A percentile compares a stretch with the other conserved stretches of the same genome.
phyloP scores from a whole-genome alignment of 2,113 vertebrate species.

The Callaeas wilsoni region DNA sequence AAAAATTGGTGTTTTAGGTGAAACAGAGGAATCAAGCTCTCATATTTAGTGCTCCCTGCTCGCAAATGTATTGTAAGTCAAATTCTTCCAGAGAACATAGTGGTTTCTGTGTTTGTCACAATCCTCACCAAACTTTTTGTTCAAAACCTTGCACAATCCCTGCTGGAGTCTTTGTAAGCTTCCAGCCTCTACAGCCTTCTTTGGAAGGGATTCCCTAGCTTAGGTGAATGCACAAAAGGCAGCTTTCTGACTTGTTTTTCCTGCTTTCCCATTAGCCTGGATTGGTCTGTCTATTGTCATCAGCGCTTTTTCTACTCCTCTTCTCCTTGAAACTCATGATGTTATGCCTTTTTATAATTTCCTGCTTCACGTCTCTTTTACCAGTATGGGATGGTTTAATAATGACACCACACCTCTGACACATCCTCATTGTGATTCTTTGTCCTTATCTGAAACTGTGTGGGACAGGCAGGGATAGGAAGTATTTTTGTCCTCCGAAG shows the following conservation, averaged over 20 bases:
- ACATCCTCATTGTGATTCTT: neutral
- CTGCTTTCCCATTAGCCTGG: neutral
- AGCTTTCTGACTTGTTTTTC: neutral
- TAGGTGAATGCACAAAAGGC: neutral
- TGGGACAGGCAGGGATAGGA: no score
- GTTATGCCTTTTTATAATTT: neutral
- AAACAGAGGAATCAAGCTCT: neutral
- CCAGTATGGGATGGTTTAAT: accelerated
- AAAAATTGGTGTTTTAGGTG: neutral
- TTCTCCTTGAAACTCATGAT: neutral
- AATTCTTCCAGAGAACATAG: neutral
- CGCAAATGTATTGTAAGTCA: neutral
- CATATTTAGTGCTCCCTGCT: neutral
- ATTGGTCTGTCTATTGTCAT: accelerated
- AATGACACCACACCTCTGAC: neutral
- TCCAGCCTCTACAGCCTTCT: neutral
- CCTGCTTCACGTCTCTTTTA: neutral
- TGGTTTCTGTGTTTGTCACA: neutral
- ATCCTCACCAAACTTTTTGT: neutral
- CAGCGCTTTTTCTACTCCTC: neutral
- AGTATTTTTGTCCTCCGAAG: neutral
- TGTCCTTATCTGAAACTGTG: neutral
- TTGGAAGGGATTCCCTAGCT: neutral
- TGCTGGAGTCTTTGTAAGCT: neutral
- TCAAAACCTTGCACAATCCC: neutral